Evolutionary conservation across 2,888 invertebrate genomes (phyloP).

Genomic region (Cephus spinipes): DNA sequence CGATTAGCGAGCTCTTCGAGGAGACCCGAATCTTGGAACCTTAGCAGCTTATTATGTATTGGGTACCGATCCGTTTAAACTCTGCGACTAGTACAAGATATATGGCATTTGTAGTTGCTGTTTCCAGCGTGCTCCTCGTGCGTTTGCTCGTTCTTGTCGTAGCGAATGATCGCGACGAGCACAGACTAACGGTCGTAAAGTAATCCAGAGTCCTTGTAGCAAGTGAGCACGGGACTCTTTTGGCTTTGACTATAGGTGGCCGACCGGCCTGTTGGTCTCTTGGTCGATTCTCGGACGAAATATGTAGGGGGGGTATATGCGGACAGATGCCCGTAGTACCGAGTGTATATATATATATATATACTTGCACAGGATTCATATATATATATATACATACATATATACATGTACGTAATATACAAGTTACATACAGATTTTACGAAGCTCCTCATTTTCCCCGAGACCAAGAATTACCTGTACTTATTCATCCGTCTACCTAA

Average conservation of each 20-base stretch:
- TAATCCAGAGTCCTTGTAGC: neutral
- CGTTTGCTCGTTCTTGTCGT: neutral
- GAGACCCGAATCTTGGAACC: neutral
- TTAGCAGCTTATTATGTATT: neutral
- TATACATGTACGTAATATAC: neutral
- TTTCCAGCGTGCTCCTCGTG: neutral
- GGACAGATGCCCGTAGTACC: neutral
- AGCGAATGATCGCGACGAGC: neutral
- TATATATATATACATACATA: neutral
- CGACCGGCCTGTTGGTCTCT: neutral
- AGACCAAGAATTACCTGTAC: neutral
- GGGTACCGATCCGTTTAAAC: neutral
- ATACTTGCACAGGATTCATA: neutral
- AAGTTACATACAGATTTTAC: slow-evolving; percentile 2
- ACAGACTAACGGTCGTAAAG: neutral
- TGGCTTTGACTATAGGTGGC: neutral
- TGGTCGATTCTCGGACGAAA: slow-evolving; percentile 21
- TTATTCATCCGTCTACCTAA: slow-evolving; percentile 5
- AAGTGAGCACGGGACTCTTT: neutral
- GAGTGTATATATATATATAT: neutral
- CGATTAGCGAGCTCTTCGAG: neutral
- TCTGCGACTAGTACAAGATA: neutral
- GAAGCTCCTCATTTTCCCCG: neutral
- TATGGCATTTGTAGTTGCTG: neutral
- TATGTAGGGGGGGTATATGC: slow-evolving; percentile 10